phyloP scores from a whole-genome alignment of 2,888 invertebrate species.

The Stictocephala bisonia region DNA sequence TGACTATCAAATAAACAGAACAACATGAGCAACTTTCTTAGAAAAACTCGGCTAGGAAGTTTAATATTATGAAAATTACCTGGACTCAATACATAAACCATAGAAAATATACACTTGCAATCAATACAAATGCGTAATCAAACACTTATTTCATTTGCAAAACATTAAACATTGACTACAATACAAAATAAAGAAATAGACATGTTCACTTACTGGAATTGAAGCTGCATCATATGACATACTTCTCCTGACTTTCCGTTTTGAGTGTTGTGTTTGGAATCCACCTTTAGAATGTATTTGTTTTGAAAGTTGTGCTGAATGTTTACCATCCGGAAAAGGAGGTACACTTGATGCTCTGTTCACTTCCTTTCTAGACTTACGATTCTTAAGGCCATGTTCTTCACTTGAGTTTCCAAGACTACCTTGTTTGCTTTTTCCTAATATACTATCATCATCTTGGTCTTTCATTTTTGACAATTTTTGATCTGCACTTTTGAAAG shows the following conservation, averaged over 20 bases:
- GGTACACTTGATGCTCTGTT: conserved; percentile 19
- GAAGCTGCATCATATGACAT: conserved; percentile 16
- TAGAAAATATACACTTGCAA: too few relatives aligned
- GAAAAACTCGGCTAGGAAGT: too few relatives aligned
- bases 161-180: too few relatives aligned
- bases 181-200: too few relatives aligned
- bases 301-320: background rate
- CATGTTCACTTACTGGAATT: conserved; percentile 24
- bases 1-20: too few relatives aligned
- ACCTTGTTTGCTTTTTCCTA: background rate
- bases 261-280: background rate
- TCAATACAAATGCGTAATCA: too few relatives aligned
- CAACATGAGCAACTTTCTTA: too few relatives aligned
- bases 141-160: too few relatives aligned
- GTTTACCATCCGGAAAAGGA: conserved; percentile 2
- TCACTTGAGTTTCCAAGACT: background rate
- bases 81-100: too few relatives aligned
- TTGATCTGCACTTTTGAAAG: background rate
- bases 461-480: background rate
- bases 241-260: conserved; percentile 10
- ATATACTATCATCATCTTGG: background rate
- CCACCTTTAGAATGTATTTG: background rate
- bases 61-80: too few relatives aligned
- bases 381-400: background rate
- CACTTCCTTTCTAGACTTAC: conserved; percentile 1